Base-by-base conservation (phyloP, 1,140 invertebrate species). In the Pteromalus puparum region DNA sequence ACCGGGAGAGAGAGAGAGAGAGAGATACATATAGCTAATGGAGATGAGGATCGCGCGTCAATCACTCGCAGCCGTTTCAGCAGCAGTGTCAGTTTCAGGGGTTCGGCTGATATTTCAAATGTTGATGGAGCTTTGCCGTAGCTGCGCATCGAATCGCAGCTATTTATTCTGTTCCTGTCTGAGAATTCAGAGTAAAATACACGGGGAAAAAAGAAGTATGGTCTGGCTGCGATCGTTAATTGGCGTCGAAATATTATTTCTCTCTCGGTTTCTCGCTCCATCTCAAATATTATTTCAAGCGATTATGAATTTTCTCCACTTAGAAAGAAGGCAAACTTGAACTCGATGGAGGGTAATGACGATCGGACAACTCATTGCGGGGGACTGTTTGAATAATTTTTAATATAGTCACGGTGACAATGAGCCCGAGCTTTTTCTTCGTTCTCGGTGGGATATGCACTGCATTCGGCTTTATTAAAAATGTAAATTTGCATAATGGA, bases 301-400 rank as follows among this genome's bases (percentile, higher is more conserved):
- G 24, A 1, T 81, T 82, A 82, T 75, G 34, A 75, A 82, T 75
- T 82, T 82, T 82, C 81, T 42, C 38, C 74, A 26, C 10, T 24
- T 18, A 5, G 2, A 12, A 38, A 24, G 24, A 61, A 70, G 28
- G 68, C 13, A 21, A 26, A 28, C 24, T 0, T 81, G 72, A 72
- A 42, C 48, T 21, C 18, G 28, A 18, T 12, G 73, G 28, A 53
- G 2, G 10, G 2, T 68, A 10, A 26, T 26, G 26, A 53, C 48
- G 18, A 53, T 53, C 13, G 48, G 46, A 48, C 1, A 15, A 48
- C 1, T 15, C 9, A 48, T 48, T 48, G 46, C 10, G 46, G 6
- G 38, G 9, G 38, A 42, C 38, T 42, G 38, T 42, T 42, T 42
- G 38, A 12, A 42, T 42, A 42, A 12, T 48, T 48, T 2, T 48